phyloP scores from a whole-genome alignment of 2,113 vertebrate genomes.

The Pelusios castaneus region DNA sequence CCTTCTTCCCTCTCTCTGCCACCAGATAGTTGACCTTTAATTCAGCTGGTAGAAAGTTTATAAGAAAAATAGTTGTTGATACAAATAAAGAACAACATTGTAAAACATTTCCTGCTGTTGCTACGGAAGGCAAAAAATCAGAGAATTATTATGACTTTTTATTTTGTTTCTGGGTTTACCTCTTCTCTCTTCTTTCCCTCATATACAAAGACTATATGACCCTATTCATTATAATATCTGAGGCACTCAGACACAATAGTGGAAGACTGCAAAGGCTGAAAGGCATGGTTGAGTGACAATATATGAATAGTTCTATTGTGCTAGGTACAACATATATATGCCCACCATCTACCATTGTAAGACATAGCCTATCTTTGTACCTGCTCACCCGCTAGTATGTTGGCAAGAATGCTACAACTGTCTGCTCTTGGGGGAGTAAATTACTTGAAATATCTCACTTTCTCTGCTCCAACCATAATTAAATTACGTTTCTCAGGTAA shows the following conservation, averaged over 20 bases:
- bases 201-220: neutral
- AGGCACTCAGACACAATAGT: constrained; percentile 6
- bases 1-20: neutral
- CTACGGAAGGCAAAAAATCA: constrained; percentile 22
- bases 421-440: neutral
- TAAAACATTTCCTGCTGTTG: neutral
- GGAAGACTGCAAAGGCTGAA: constrained; percentile 47
- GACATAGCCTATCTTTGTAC: neutral
- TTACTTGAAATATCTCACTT: neutral
- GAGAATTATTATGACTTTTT: neutral
- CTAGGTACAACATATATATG: fast-evolving
- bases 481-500: neutral
- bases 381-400: neutral
- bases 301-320: constrained; percentile 37
- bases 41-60: neutral
- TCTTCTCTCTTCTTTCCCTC: neutral
- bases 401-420: neutral
- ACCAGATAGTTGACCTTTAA: neutral
- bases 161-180: constrained; percentile 14
- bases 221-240: constrained; percentile 1
- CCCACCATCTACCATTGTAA: neutral
- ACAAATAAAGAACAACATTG: neutral
- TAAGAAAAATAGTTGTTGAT: neutral
- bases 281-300: constrained; percentile 45
- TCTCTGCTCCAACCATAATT: neutral